A percentile compares a stretch with the other conserved stretches of the same genome.
Evolutionary conservation across 35 echinoderm and acorn worm species (phyloP).

Genomic region (Amphiura filiformis): DNA sequence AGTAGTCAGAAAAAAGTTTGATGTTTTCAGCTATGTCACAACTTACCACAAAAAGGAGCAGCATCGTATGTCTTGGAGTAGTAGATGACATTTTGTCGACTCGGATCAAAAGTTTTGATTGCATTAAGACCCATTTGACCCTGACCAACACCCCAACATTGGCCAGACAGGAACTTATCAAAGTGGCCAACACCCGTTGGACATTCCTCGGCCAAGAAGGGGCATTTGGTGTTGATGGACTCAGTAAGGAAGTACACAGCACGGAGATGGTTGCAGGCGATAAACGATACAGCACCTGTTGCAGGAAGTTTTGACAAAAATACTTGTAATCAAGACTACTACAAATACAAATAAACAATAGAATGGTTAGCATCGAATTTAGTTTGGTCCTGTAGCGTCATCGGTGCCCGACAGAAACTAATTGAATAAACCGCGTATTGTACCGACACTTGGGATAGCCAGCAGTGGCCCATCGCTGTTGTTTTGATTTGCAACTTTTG

Average conservation of each 20-base stretch:
- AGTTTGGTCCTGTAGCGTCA: too few relatives aligned
- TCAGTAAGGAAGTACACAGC: slow-evolving; percentile 74
- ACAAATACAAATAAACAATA: too few relatives aligned
- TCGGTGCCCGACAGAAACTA: too few relatives aligned
- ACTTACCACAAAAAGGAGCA: slow-evolving; percentile 58
- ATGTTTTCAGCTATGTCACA: too few relatives aligned
- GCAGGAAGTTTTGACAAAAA: too few relatives aligned
- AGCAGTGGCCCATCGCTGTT: too few relatives aligned
- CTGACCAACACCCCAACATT: slow-evolving; percentile 39
- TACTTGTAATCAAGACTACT: too few relatives aligned
- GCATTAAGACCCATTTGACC: slow-evolving; percentile 53
- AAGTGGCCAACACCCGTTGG: slow-evolving; percentile 11
- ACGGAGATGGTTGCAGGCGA: slow-evolving; percentile 84
- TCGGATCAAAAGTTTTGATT: slow-evolving; percentile 10
- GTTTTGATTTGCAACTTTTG: too few relatives aligned
- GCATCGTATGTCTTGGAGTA: slow-evolving; percentile 21
- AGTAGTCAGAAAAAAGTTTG: too few relatives aligned
- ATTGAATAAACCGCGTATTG: too few relatives aligned
- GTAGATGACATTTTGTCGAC: slow-evolving; percentile 36
- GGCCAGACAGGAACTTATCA: slow-evolving; percentile 44
- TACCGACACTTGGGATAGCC: too few relatives aligned
- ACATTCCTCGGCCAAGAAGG: slow-evolving; percentile 43
- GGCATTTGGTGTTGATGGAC: slow-evolving; percentile 70
- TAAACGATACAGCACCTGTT: slow-evolving; percentile 76
- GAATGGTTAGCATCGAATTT: too few relatives aligned